Evolutionary conservation across 2,113 vertebrate species (phyloP), one percentile per base, ranked within the genome.

Genomic region (Hippocampus mohnikei): DNA sequence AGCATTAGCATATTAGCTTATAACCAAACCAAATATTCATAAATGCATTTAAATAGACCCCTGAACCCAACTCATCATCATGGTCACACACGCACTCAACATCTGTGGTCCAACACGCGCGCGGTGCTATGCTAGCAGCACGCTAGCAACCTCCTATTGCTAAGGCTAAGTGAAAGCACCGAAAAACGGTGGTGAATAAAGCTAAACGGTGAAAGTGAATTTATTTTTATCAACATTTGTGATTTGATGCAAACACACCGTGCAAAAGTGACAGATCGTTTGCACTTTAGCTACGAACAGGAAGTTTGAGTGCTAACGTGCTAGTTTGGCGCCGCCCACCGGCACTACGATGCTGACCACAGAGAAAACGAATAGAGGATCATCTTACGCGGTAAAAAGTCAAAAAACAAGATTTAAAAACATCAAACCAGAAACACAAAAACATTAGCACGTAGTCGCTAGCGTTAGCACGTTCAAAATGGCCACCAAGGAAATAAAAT

Each of bases 11-110:
- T 78, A 86, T 75, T 69, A 80, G 80, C 70, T 80, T 61, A 82
- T 81, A 46, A 48, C 85, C 86, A 86, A 88, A 88, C 74, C 78
- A 63, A 87, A 88, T 80, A 88, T 68, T 82, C 76, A 82, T 50
- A 81, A 73, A 58, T 61, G 67, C 66, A 88, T 89, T 89, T 89
- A 89, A 88, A 89, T 89, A 89, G 83, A 87, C 77, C 75, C 85
- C 80, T 78, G 69, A 67, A 85, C 77, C 86, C 80, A 79, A 84
- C 80, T 87, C 69, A 76, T 74, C 37, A 78, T 86, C 71, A 69
- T 77, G 70, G 8, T 78, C 84, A 88, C 73, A 78, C 79, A 67
- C 60, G 81, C 81, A 79, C 80, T 83, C 21, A 55, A n/a, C 52
- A n/a, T n/a, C 88, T 86, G 85, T 86, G 84, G 84, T 79, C 84